Evolutionary conservation across 2,113 vertebrate species (phyloP).

Genomic region (Corythaeola cristata): DNA sequence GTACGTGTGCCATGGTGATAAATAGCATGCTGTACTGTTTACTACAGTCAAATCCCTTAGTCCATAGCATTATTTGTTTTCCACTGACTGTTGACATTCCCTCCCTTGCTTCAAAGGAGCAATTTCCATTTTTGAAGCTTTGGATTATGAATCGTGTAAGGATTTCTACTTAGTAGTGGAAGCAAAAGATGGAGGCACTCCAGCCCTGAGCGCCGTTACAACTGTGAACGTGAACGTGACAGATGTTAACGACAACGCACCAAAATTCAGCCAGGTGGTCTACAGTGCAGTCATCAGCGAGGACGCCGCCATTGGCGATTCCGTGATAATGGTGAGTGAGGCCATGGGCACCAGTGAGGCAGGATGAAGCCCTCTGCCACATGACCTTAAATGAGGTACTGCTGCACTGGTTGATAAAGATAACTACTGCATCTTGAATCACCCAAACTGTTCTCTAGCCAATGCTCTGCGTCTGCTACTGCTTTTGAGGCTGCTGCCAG

Average conservation of each 20-base stretch:
- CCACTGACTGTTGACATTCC: neutral
- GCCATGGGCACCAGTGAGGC: accelerated
- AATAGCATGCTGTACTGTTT: neutral
- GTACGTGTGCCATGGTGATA: neutral
- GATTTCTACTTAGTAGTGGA: slow-evolving; percentile 95
- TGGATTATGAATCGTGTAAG: slow-evolving; percentile 92
- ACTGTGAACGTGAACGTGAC: slow-evolving; percentile 92
- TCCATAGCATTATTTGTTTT: neutral
- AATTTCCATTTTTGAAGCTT: slow-evolving; percentile 82
- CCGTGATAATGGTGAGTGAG: slow-evolving; percentile 83
- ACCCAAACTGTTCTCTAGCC: neutral
- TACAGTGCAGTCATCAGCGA: slow-evolving; percentile 91
- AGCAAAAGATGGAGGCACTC: slow-evolving; percentile 91
- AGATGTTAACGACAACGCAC: slow-evolving; percentile 95
- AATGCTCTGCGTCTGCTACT: accelerated
- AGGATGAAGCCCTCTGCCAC: accelerated
- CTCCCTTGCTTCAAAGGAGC: slow-evolving; percentile 77
- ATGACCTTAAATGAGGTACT: neutral
- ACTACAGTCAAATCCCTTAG: neutral
- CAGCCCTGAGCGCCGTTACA: slow-evolving; percentile 86
- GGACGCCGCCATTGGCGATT: slow-evolving; percentile 84
- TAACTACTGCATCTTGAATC: neutral
- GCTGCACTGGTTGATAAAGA: neutral
- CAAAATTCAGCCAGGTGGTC: slow-evolving; percentile 84
- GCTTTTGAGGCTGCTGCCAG: neutral